phyloP scores from a whole-genome alignment of 2,888 invertebrate genomes.

The Agriopis aurantiaria region DNA sequence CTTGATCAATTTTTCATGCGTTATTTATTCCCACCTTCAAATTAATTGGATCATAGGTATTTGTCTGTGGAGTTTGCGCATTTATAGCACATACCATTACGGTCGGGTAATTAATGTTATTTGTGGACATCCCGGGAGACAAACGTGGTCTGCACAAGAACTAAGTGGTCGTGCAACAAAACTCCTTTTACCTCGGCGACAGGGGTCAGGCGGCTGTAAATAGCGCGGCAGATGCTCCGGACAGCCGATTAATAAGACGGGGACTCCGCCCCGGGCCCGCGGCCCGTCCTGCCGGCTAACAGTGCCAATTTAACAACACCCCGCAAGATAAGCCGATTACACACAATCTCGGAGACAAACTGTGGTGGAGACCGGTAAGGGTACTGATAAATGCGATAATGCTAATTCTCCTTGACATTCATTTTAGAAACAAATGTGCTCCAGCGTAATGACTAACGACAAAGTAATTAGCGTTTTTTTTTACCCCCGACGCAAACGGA shows the following conservation, averaged over 20 bases:
- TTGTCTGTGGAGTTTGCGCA: constrained; percentile 3
- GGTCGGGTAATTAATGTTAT: constrained; percentile 47
- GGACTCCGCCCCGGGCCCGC: constrained; percentile 68
- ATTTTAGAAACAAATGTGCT: constrained; percentile 45
- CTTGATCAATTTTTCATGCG: constrained; percentile 41
- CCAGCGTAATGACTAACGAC: constrained; percentile 8
- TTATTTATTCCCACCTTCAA: constrained; percentile 42
- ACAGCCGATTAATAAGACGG: constrained; percentile 85
- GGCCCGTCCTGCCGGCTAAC: constrained; percentile 25
- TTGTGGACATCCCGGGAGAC: constrained; percentile 48
- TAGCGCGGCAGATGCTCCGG: constrained; percentile 81
- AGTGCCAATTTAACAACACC: constrained; percentile 69
- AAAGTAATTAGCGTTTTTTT: constrained; percentile 16
- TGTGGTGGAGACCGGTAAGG: constrained; percentile 43
- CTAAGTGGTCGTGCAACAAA: constrained; percentile 64
- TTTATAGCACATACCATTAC: constrained; percentile 25
- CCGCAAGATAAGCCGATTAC: constrained; percentile 73
- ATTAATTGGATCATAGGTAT: constrained; percentile 36
- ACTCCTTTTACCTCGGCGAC: constrained; percentile 62
- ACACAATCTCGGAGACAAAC: constrained; percentile 68
- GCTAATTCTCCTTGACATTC: constrained; percentile 58
- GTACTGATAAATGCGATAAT: constrained; percentile 55
- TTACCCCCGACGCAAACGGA: too few relatives aligned
- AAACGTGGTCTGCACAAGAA: constrained; percentile 62
- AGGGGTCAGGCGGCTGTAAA: constrained; percentile 78